Base-by-base conservation (phyloP, 2,888 invertebrate species). In the Lymantria monacha region DNA sequence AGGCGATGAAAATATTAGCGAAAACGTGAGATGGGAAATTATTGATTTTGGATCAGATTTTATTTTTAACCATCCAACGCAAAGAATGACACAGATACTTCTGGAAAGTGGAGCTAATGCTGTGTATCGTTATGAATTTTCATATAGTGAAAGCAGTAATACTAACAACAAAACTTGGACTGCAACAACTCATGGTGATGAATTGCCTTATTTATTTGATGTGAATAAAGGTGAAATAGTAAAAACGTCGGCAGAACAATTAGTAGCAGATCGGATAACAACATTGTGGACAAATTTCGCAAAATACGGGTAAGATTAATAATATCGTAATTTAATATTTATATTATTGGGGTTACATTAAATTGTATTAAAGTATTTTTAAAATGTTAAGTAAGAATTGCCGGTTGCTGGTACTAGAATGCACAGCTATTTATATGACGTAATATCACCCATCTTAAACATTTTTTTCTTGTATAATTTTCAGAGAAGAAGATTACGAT, bases 251-350 rank as follows among this genome's bases (percentile, higher is more conserved):
- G 11, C 8, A 7, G 46, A 56, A 13, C 61, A 62, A n/a, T 30
- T 55, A 0, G 43, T 61, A 9, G 56, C 61, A 42, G 55, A 70
- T 22, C 43, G 54, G 14, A 49, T 59, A 37, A 57, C 61, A 1
- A 60, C 49, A 9, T 50, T 64, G 22, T 69, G 69, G 69, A 59
- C 63, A 2, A 72, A 69, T 33, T 71, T 70, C 37, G 70, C 57
- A 1, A 69, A 66, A 53, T 58, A 49, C 49, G 63, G 63, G 68
- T 66, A 49, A 45, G 61, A 22, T 11, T 22, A n/a, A n/a, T 38
- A 38, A 11, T 12, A 38, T 38, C n/a, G 7, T 7, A 36, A 9
- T 7, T 9, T 9, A 36, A 3, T 36, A 36, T n/a, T n/a, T n/a
- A n/a, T n/a, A n/a, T n/a, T n/a, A n/a, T n/a, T n/a, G n/a, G n/a